These are phyloP conservation scores for Spinus pinus DNA, from an alignment of 2,797 vertebrate genomes.

Conservation along the genomic window DNA sequence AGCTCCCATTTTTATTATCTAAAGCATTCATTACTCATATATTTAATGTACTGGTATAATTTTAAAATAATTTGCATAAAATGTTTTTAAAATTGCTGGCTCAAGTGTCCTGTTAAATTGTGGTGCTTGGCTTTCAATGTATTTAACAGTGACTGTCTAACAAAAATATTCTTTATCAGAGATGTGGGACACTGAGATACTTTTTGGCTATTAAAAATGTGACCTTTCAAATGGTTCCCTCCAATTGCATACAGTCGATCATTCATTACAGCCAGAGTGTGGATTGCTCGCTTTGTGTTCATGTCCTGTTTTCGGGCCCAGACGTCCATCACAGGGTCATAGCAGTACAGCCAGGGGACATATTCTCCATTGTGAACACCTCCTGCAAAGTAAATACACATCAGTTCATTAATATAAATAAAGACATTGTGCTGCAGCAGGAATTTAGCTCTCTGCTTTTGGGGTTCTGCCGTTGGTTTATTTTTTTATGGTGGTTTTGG, in stretches of 20 bases:
- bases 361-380: slow-evolving; percentile 99
- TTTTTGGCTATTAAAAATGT: slow-evolving; percentile 56
- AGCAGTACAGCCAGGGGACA: slow-evolving; percentile 99
- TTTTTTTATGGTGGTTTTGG: neutral
- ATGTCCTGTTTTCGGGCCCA: slow-evolving; percentile 99
- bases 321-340: slow-evolving; percentile 97
- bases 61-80: slow-evolving; percentile 75
- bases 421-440: neutral
- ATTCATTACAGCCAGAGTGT: slow-evolving; percentile 95
- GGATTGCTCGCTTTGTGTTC: slow-evolving; percentile 99
- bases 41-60: slow-evolving; percentile 75
- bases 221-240: slow-evolving; percentile 99
- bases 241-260: slow-evolving; percentile 98
- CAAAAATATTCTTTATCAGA: slow-evolving; percentile 59
- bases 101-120: slow-evolving; percentile 69
- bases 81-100: slow-evolving; percentile 67
- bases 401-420: neutral
- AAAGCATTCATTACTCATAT: slow-evolving; percentile 77
- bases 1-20: slow-evolving; percentile 71
- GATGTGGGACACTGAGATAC: slow-evolving; percentile 19
- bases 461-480: rapidly evolving
- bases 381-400: slow-evolving; percentile 76
- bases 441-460: neutral
- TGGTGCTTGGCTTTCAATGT: slow-evolving; percentile 58
- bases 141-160: slow-evolving; percentile 65